These are phyloP conservation scores for Eurystomus gularis DNA, from an alignment of 2,113 vertebrate genomes.

Conservation along the genomic window DNA sequence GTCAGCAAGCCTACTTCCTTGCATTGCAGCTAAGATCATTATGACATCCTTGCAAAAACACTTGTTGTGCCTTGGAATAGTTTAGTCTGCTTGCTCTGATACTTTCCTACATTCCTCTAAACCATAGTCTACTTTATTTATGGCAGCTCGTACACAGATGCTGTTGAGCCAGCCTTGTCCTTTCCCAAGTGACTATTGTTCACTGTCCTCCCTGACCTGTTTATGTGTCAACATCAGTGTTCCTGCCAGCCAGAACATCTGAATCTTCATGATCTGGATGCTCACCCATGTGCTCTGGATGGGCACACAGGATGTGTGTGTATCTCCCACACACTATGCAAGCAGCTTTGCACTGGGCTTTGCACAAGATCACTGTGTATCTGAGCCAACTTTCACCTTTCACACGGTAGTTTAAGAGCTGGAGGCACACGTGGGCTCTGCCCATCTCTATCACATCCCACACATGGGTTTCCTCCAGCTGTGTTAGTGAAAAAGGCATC, in stretches of 20 bases:
- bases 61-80: neutral
- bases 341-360: neutral
- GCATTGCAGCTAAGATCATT: neutral
- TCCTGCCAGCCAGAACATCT: neutral
- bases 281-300: neutral
- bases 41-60: neutral
- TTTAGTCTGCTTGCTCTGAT: neutral
- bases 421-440: fast-evolving
- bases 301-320: fast-evolving
- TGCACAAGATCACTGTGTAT: neutral
- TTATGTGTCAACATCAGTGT: neutral
- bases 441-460: fast-evolving
- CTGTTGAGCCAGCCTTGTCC: neutral
- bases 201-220: neutral
- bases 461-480: neutral
- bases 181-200: neutral
- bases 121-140: neutral
- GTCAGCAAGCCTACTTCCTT: neutral
- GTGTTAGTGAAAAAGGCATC: neutral
- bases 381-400: neutral
- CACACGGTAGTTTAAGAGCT: neutral
- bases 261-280: neutral
- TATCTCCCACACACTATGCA: fast-evolving
- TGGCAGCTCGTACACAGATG: neutral
- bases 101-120: neutral